Evolutionary conservation across 2,113 vertebrate species (phyloP), one percentile per base, ranked within the genome.

Genomic region (Erpornis zantholeuca): DNA sequence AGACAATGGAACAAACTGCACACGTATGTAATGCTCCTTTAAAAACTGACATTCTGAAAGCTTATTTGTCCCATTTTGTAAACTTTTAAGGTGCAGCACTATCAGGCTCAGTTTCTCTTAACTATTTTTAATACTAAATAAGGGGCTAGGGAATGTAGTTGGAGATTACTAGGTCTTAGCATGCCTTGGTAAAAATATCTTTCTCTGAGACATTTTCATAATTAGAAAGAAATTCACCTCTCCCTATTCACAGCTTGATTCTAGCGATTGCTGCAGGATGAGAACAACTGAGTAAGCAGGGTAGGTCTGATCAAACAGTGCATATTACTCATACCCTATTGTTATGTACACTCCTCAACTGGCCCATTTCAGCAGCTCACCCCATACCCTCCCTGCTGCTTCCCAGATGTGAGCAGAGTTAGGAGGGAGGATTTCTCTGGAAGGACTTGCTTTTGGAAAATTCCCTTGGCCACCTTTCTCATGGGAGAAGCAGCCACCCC

Each of bases 1-100:
- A 91, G 98, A 98, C 38, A 98, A 97, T 14, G 99, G 99, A 91
- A 98, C 97, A 31, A 98, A 97, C 93, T 99, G 99, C 96, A 98
- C 98, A 97, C 95, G 99, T 99, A 98, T 96, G 99, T 98, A 97
- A 68, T 14, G 12, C 60, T 95, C n/a, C 31, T 72, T 86, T 82
- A 36, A 10, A 21, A 91, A 25, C n/a, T 81, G 64, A 81, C n/a
- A 23, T 82, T 92, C n/a, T 49, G 61, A 64, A 72, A 84, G 63
- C 29, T 82, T 94, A 27, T 44, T 22, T 59, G 53, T 71, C 64
- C 29, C 7, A 15, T 40, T 77, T 50, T 82, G 13, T 69, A 47
- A 64, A 47, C 56, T 47, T 47, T 70, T 82, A 61, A 77, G 45
- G 52, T 29, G 44, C n/a, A 56, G 12, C 40, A 36, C 61, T 50